Conservation (phyloP, 2,888 invertebrate genomes). For the Ennomos quercinarius region DNA sequence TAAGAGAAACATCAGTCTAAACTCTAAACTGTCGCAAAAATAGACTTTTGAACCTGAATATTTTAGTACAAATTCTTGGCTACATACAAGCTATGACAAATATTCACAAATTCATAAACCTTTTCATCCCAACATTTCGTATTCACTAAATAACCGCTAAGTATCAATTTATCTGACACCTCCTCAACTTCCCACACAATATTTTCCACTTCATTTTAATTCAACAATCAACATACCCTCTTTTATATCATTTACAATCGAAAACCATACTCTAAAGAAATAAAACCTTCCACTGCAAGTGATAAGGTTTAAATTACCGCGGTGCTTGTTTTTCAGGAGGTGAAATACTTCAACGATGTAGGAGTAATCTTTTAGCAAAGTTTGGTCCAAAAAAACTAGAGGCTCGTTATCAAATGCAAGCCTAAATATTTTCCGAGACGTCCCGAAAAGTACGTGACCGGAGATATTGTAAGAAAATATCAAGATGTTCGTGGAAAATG, state of each 20-base stretch:
- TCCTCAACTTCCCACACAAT: slow-evolving; percentile 1
- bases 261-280: not conserved
- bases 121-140: not conserved
- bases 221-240: not conserved
- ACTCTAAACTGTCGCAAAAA: too few species aligned
- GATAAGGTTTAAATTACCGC: not conserved
- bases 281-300: not conserved
- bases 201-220: slow-evolving; percentile 5
- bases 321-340: not conserved
- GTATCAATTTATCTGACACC: slow-evolving; percentile 19
- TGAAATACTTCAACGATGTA: slow-evolving; percentile 5
- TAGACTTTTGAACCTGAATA: too few species aligned
- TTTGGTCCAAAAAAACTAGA: slow-evolving; percentile 3
- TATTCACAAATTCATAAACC: slow-evolving; percentile 3
- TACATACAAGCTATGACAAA: too few species aligned
- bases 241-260: not conserved
- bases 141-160: slow-evolving; percentile 1
- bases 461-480: not conserved
- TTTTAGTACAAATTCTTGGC: too few species aligned
- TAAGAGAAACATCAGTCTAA: too few species aligned
- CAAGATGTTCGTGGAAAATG: not conserved
- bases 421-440: slow-evolving; percentile 15
- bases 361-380: slow-evolving; percentile 25
- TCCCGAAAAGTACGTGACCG: slow-evolving; percentile 4
- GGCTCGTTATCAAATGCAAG: slow-evolving; percentile 15